Evolutionary conservation across 1,140 invertebrate species (phyloP), one percentile per base, ranked within the genome.

Genomic region (Diuraphis noxia): DNA sequence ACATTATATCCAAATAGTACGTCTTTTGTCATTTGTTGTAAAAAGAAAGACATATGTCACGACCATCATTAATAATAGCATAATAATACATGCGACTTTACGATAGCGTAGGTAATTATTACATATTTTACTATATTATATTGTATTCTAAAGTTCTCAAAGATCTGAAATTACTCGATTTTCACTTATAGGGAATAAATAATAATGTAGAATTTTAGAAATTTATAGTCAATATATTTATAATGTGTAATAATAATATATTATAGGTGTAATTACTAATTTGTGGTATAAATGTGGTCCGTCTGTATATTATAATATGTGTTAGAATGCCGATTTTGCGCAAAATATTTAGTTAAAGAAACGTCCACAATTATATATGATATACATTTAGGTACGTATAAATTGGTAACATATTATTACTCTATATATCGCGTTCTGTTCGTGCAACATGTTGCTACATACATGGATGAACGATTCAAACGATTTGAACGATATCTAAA

Each of bases 41-140:
- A 34, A 86, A 46, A 85, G 30, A 49, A 46, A 84, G 34, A 86
- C 43, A 49, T 34, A 49, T 36, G 43, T 86, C 84, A 86, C 84
- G 84, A 86, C 30, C 38, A 85, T 5, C 38, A 86, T 49, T 36
- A 19, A 46, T n/a, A 34, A 86, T n/a, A 43, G 30, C 4, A 40
- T 82, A 82, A 82, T 40, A 82, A 63, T 63, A 63, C 56, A 0
- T 10, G 56, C 10, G 30, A 63, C 30, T 63, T 63, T 63, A n/a
- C 52, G 52, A 30, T 25, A 34, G 17, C 0, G 30, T 19, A 34
- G 25, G 36, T 38, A 79, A 21, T 21, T 23, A 38, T 81, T 81
- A 81, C 77, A 38, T 7, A 36, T 77, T 36, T n/a, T 34, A 36
- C 23, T 36, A 77, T 79, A 23, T 23, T 79, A 21, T 63, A 63